Evolutionary conservation across 2,113 vertebrate genomes (phyloP), one percentile per base, ranked within the genome.

Genomic region (Poeciliopsis retropinna): DNA sequence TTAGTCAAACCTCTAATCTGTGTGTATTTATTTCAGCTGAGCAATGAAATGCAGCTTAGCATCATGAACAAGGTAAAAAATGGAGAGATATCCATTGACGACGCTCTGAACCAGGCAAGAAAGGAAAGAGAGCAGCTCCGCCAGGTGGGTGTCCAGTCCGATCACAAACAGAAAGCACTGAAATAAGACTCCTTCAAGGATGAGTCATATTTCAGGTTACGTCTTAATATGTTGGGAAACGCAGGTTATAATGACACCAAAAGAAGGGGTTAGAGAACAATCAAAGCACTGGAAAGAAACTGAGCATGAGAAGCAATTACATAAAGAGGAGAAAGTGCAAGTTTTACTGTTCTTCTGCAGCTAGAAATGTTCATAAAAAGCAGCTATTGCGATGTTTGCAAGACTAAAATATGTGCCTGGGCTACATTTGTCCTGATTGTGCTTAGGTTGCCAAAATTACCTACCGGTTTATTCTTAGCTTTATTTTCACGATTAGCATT

Each of bases 1-100:
- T 3, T 61, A 61, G 5, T 27, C 19, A 12, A 3, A 28, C 22
- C 0, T 30, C 39, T 70, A 19, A 64, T 19, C 13, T 57, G 0
- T 60, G 15, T 44, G 25, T 14, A 31, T 5, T 19, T 39, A 6
- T 77, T 85, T 41, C 81, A 95, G 94, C 82, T 95, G 81, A 95
- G 87, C 85, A 95, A 95, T 31, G 94, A 93, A 85, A 94, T 92
- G 94, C 94, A 95, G 85, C 90, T 95, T 70, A 92, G 80, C 72
- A 85, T 94, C 76, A 92, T 95, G 94, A 94, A 88, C 32, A 94
- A 83, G 89, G 94, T 96, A 75, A 96, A 94, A 92, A 95, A 78
- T 0, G 95, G 95, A 62, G 92, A 95, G 81, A 64, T 94, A 78
- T 94, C 93, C 71, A 92, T 95, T 3, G 93, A 95, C 0, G 95